These are phyloP conservation scores for Laticauda laticaudata DNA, from an alignment of 2,113 vertebrate genomes.

Conservation along the genomic window DNA sequence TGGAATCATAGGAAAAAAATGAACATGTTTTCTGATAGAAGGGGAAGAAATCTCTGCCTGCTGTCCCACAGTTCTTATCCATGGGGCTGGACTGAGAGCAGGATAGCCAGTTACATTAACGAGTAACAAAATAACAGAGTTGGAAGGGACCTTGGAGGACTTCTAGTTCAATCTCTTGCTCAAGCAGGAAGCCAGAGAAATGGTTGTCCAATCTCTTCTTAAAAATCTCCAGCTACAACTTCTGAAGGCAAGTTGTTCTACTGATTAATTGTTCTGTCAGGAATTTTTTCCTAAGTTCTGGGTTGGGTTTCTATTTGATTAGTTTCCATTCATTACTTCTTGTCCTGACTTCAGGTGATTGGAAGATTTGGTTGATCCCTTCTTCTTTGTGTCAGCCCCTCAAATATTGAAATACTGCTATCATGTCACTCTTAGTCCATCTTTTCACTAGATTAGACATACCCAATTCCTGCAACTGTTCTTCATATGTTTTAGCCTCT, in stretches of 20 bases:
- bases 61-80: neutral
- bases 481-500: neutral
- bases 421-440: neutral
- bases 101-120: neutral
- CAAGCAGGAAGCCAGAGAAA: neutral
- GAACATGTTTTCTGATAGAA: neutral
- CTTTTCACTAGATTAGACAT: neutral
- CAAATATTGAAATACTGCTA: neutral
- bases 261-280: neutral
- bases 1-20: conserved; percentile 26
- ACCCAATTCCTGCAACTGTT: neutral
- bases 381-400: neutral
- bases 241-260: neutral
- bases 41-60: neutral
- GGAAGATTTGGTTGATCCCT: neutral
- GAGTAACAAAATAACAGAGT: conserved; percentile 44
- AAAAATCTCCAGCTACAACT: neutral
- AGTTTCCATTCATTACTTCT: neutral
- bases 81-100: neutral
- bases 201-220: neutral
- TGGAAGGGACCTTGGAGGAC: neutral
- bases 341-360: neutral
- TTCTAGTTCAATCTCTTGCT: neutral
- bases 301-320: neutral
- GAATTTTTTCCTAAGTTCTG: neutral